These are phyloP conservation scores for Phacellophora camtschatica DNA, from an alignment of 30 jellyfish, hydroid and myxozoan species.

Conservation along the genomic window DNA sequence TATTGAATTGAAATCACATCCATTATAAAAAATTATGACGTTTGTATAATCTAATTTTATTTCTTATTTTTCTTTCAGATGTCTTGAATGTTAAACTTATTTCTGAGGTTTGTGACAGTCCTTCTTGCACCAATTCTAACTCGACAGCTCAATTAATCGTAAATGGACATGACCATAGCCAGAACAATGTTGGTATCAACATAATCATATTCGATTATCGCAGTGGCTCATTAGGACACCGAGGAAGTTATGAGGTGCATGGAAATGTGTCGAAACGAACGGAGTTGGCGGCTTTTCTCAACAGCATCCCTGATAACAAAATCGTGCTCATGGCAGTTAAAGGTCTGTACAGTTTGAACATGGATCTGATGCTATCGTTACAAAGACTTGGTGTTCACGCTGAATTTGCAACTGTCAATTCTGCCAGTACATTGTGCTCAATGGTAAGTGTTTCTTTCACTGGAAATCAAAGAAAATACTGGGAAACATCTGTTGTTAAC, in stretches of 20 bases:
- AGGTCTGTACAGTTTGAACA: not conserved
- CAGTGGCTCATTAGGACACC: slow-evolving; percentile 31
- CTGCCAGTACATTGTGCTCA: not conserved
- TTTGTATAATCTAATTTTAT: too few relatives aligned
- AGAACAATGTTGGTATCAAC: slow-evolving; percentile 18
- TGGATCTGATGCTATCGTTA: not conserved
- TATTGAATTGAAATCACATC: too few relatives aligned
- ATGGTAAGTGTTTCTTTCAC: slow-evolving; percentile 40
- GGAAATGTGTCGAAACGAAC: not conserved
- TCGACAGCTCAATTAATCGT: not conserved
- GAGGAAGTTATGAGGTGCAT: not conserved
- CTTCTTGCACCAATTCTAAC: not conserved
- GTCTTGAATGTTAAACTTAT: not conserved
- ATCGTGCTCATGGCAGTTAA: slow-evolving; percentile 17
- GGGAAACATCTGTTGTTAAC: slow-evolving; percentile 13
- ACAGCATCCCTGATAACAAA: slow-evolving; percentile 8
- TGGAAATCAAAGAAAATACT: slow-evolving; percentile 20
- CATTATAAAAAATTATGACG: too few relatives aligned
- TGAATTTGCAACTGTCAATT: slow-evolving; percentile 1
- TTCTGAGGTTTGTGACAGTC: not conserved
- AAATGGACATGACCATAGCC: slow-evolving; percentile 29
- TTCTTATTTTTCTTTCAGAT: not conserved
- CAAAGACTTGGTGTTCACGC: slow-evolving; percentile 44
- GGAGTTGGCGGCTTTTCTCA: not conserved
- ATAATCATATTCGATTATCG: slow-evolving; percentile 27